phyloP scores from a whole-genome alignment of 2,888 invertebrate species.

The Slavum lentiscoides region DNA sequence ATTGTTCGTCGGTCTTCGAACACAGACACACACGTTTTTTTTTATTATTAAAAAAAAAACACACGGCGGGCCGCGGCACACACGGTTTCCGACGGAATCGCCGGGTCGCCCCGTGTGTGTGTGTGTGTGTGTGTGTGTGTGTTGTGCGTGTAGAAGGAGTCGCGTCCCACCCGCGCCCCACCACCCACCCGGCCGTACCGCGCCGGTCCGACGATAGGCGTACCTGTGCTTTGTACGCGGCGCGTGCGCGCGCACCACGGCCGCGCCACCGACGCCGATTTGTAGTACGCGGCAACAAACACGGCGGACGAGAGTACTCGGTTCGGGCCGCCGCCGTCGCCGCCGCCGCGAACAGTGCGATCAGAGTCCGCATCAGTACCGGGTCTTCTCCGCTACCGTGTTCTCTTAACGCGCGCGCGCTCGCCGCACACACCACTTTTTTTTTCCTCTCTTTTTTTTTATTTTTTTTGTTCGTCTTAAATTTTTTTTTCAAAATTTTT shows the following conservation, averaged over 20 bases:
- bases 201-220: slow-evolving; percentile 27
- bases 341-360: slow-evolving; percentile 33
- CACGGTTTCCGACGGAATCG: too few relatives aligned
- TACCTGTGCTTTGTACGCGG: slow-evolving; percentile 29
- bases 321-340: slow-evolving; percentile 27
- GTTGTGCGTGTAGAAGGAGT: background rate
- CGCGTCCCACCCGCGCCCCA: background rate
- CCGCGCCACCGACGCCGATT: slow-evolving; percentile 32
- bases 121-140: background rate
- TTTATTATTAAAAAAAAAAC: too few relatives aligned
- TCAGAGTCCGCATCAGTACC: slow-evolving; percentile 52
- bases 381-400: slow-evolving; percentile 40
- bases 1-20: too few relatives aligned
- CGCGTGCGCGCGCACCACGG: slow-evolving; percentile 24
- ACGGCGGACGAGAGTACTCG: background rate
- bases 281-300: background rate
- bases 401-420: slow-evolving; percentile 24
- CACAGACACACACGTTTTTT: too few relatives aligned
- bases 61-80: too few relatives aligned
- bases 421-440: slow-evolving; percentile 21
- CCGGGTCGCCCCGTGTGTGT: background rate
- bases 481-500: background rate
- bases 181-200: background rate
- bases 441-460: too few relatives aligned
- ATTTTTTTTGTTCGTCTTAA: slow-evolving; percentile 16